phyloP scores from a whole-genome alignment of 2,888 invertebrate species.

The Ernsta delagoae region DNA sequence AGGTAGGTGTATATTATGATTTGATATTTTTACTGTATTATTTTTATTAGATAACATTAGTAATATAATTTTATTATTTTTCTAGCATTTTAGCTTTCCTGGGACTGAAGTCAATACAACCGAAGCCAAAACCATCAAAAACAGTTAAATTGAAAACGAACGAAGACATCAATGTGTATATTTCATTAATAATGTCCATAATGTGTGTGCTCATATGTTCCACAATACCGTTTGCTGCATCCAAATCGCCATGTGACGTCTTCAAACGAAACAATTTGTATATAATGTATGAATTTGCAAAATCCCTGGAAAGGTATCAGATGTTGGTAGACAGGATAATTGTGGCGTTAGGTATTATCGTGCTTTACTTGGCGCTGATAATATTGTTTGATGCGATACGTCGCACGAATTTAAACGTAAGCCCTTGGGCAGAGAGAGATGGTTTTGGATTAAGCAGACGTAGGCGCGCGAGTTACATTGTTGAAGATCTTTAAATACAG shows the following conservation, averaged over 20 bases:
- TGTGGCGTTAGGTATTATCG: conserved; percentile 47
- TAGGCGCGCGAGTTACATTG: not conserved
- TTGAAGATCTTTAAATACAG: conserved; percentile 8
- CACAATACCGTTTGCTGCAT: conserved; percentile 53
- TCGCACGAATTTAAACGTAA: conserved; percentile 47
- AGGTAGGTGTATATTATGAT: not conserved
- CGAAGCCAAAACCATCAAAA: not conserved
- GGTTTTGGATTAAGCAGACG: not conserved
- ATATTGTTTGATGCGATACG: conserved; percentile 54
- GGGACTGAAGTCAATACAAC: not conserved
- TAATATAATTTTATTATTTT: not conserved
- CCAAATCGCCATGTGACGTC: conserved; percentile 54
- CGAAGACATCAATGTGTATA: conserved; percentile 48
- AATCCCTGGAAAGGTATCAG: conserved; percentile 48
- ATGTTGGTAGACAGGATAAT: conserved; percentile 54
- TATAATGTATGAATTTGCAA: conserved; percentile 44
- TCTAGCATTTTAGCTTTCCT: not conserved
- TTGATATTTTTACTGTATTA: no score
- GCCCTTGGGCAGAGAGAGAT: conserved; percentile 13
- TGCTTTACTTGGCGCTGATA: conserved; percentile 48
- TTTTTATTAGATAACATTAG: no score
- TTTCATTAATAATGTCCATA: conserved; percentile 57
- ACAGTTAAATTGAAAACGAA: conserved; percentile 39
- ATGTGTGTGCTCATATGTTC: conserved; percentile 53
- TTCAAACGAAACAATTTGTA: conserved; percentile 45